These are phyloP conservation scores for Cryptomyrus ogoouensis DNA, from an alignment of 2,113 vertebrate species.

Conservation along the genomic window DNA sequence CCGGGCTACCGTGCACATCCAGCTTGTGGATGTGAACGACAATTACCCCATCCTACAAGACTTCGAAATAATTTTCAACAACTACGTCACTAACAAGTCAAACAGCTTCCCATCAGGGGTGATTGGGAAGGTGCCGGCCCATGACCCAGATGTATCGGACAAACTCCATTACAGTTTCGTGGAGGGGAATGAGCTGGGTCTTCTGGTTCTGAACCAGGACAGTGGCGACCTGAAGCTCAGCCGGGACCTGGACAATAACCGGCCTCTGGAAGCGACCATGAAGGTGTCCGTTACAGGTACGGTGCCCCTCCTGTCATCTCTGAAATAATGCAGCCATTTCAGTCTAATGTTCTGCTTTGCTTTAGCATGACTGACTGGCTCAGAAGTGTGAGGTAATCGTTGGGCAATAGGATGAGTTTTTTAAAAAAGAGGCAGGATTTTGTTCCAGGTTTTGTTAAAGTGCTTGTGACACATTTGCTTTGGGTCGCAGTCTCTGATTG, in stretches of 20 bases:
- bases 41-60: slow-evolving; percentile 77
- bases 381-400: not conserved
- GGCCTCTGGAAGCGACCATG: slow-evolving; percentile 87
- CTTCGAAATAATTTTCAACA: slow-evolving; percentile 97
- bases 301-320: slow-evolving; percentile 6
- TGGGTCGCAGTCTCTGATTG: not conserved
- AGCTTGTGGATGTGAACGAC: slow-evolving; percentile 84
- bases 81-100: slow-evolving; percentile 93
- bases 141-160: slow-evolving; percentile 88
- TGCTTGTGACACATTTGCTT: not conserved
- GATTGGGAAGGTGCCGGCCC: slow-evolving; percentile 87
- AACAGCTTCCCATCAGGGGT: slow-evolving; percentile 89
- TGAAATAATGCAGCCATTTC: not conserved
- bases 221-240: slow-evolving; percentile 87
- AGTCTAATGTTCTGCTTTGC: not conserved
- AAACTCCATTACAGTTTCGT: slow-evolving; percentile 81
- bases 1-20: slow-evolving; percentile 80
- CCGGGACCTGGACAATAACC: slow-evolving; percentile 83
- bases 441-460: not conserved
- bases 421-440: not conserved
- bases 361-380: not conserved
- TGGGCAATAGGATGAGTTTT: not conserved
- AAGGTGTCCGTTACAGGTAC: slow-evolving; percentile 88
- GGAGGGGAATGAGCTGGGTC: slow-evolving; percentile 82
- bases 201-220: slow-evolving; percentile 77